Base-by-base conservation (phyloP, 2,888 invertebrate species). In the Andrena hattorfiana region DNA sequence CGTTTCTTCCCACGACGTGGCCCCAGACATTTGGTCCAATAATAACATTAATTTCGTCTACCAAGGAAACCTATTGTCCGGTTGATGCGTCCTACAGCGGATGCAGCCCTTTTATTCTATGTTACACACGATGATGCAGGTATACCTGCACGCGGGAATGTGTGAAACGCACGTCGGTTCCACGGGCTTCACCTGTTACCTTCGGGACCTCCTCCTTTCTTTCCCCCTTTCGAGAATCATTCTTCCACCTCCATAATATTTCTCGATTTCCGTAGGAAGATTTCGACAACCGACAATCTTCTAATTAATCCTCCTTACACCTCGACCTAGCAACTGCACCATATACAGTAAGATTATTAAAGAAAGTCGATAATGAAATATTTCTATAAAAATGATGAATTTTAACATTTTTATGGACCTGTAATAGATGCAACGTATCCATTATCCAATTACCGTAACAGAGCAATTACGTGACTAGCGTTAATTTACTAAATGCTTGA, bases 1-100 rank as follows among this genome's bases (percentile, higher is more conserved):
- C 82, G 77, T 88, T 83, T 82, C 86, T 93, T 93, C 93, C 93
- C 93, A 93, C 93, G 93, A 89, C 90, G 84, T 88, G 89, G 90
- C 88, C 90, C 91, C 92, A 91, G 92, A 93, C 93, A 93, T 93
- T 93, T 92, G 93, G 93, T 91, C 93, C 93, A 93, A 93, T 93
- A 93, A 93, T 93, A 93, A 93, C 90, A 93, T 92, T 93, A 92
- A 93, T 93, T 93, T 92, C 88, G 92, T 91, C 91, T 91, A 91
- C 91, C 90, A 89, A 91, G 92, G 92, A 92, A 93, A 92, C 90
- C 92, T 92, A 93, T 93, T 93, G 93, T 93, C 89, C 91, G 88
- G 87, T 81, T 89, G 86, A 90, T 90, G 87, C 85, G 87, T 90
- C 90, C 77, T 88, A 85, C 88, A 90, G 90, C 92, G 92, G 92